Percentiles rank a stretch among this genome's conserved stretches.
Conservation (phyloP, 1,140 invertebrate genomes). For the Drosophila tristis region DNA sequence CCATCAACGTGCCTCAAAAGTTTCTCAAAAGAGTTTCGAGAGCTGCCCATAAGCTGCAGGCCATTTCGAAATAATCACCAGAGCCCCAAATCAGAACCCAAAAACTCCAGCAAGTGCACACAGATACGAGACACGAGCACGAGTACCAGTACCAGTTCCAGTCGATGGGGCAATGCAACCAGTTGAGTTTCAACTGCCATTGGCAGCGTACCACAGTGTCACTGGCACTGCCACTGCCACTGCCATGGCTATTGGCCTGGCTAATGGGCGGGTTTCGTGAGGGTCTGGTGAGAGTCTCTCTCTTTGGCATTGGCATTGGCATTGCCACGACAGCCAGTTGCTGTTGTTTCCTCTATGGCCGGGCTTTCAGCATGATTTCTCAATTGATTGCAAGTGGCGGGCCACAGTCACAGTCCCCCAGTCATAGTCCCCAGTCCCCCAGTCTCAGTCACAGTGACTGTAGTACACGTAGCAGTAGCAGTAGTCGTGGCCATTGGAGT, state of each 20-base stretch:
- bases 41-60: constrained; percentile 27
- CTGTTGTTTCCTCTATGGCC: too few relatives aligned
- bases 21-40: not conserved
- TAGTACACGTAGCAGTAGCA: not conserved
- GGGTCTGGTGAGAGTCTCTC: not conserved
- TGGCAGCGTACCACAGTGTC: constrained; percentile 19
- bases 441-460: constrained; percentile 1
- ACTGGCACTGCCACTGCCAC: constrained; percentile 29
- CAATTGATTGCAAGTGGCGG: constrained; percentile 56
- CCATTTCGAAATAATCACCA: constrained; percentile 27
- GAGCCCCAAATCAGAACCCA: not conserved
- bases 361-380: constrained; percentile 70
- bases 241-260: constrained; percentile 24
- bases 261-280: constrained; percentile 33
- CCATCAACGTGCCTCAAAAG: constrained; percentile 13
- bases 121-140: not conserved
- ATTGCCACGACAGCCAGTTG: constrained; percentile 25
- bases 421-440: not conserved
- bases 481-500: not conserved
- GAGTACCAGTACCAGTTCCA: constrained; percentile 12
- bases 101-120: constrained; percentile 5
- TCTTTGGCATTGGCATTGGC: constrained; percentile 14
- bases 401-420: constrained; percentile 1
- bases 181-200: constrained; percentile 32
- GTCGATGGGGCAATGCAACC: constrained; percentile 55